Evolutionary conservation across 1,140 invertebrate genomes (phyloP), one percentile per base, ranked within the genome.

Genomic region (Drosophila arawakana): DNA sequence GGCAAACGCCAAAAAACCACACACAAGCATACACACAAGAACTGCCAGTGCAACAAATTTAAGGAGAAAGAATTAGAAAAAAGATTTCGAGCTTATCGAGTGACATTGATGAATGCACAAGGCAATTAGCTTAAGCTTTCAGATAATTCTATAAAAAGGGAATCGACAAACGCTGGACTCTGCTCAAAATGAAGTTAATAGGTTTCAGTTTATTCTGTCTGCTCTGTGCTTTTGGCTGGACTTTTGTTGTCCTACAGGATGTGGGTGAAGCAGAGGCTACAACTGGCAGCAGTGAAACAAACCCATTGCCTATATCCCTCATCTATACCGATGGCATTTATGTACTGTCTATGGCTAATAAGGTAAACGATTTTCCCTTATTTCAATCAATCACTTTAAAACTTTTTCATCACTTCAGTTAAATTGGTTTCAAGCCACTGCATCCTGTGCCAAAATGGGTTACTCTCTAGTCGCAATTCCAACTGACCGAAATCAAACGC

Each of bases 71-170:
- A 73, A 46, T 15, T 35, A 50, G 46, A 15, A 15, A 15, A 39
- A 44, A 60, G 30, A 55, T 63, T 59, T 54, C n/a, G 10, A 39
- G 60, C 76, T 78, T 78, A 76, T 76, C 76, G 61, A 62, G 13
- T 79, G 76, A 79, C 76, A 79, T 76, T 79, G 76, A 79, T 79
- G 50, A 60, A 79, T 78, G 73, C 46, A 21, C 11, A 8, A 3
- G 21, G 54, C 68, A 76, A 79, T 79, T 79, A 79, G 68, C 35
- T 25, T 5, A 8, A 55, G 13, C 46, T 35, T 25, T 39, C 3
- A 8, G 2, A 13, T 10, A 39, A n/a, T n/a, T 35, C n/a, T 74
- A 70, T 73, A 73, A 61, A 74, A 70, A 43, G 43, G n/a, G 8
- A 55, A 21, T 7, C 13, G 5, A 1, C 11, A 44, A 1, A 46